Conservation (phyloP, 2,888 invertebrate genomes). For the Bhutanitis thaidina region DNA sequence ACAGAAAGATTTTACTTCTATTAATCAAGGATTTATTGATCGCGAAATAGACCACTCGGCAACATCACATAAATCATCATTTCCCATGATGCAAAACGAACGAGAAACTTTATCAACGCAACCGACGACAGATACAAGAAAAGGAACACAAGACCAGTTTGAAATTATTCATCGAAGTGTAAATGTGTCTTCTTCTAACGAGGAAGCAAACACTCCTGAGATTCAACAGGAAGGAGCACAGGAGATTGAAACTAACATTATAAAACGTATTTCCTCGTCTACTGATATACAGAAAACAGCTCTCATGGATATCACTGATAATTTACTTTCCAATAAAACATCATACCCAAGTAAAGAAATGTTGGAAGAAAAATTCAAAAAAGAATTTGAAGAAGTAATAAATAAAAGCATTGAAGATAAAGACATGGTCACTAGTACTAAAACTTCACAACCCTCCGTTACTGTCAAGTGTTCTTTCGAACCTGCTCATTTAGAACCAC, state of each 20-base stretch:
- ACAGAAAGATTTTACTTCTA: background rate
- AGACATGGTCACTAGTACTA: too few species aligned
- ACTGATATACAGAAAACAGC: background rate
- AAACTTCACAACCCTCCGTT: too few species aligned
- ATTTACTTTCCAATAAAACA: conserved; percentile 1
- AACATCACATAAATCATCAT: background rate
- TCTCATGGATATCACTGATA: background rate
- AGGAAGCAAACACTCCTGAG: background rate
- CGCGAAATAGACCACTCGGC: background rate
- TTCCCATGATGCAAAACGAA: background rate
- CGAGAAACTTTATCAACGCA: background rate
- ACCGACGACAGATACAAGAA: background rate
- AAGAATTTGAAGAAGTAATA: too few species aligned
- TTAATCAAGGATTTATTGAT: background rate
- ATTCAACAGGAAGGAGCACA: background rate
- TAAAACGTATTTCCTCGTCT: background rate
- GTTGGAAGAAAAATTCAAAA: too few species aligned
- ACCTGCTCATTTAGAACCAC: too few species aligned
- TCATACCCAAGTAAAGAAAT: too few species aligned
- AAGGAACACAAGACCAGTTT: background rate
- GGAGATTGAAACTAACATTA: background rate
- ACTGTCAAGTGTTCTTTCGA: too few species aligned
- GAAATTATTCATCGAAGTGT: background rate
- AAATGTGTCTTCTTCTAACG: too few species aligned
- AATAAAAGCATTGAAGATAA: too few species aligned